Percentiles rank a stretch among this genome's conserved stretches.
Conservation (phyloP, 2,888 invertebrate species). For the Petrolisthes manimaculis region DNA sequence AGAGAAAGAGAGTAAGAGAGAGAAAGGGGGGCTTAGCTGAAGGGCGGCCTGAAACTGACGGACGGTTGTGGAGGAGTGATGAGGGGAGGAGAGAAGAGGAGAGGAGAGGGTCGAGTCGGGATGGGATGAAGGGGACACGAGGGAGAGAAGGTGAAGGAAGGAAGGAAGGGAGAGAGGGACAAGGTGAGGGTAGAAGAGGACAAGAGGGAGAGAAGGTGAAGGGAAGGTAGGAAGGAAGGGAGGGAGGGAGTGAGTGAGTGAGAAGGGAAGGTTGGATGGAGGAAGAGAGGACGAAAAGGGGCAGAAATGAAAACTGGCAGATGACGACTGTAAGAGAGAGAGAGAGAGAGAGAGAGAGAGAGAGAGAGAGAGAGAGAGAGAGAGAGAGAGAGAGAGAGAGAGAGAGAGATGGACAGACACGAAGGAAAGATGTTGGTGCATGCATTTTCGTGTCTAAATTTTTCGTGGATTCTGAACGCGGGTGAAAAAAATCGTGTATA, state of each 20-base stretch:
- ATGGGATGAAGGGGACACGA: not conserved
- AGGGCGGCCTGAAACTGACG: constrained; percentile 52
- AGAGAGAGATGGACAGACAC: not conserved
- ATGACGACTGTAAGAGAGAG: constrained; percentile 12
- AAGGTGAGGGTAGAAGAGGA: constrained; percentile 2
- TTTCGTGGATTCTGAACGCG: no score
- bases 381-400: not conserved
- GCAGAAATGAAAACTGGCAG: constrained; percentile 14
- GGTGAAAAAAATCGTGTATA: no score
- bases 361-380: constrained; percentile 4
- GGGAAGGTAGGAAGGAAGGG: not conserved
- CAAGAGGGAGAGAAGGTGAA: not conserved
- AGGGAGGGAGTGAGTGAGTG: constrained; percentile 1
- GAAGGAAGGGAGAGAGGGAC: constrained; percentile 4
- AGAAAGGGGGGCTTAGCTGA: no score
- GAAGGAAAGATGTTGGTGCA: no score
- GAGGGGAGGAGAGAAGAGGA: constrained; percentile 27
- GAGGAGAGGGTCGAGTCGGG: constrained; percentile 14
- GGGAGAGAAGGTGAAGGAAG: not conserved
- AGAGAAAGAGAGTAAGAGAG: no score
- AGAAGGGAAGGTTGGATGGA: not conserved
- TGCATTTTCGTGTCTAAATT: no score
- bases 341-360: not conserved
- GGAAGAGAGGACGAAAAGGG: constrained; percentile 2
- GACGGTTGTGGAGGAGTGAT: constrained; percentile 35